Conservation (phyloP, 2,888 invertebrate species). For the Parapristionchus giblindavisi region DNA sequence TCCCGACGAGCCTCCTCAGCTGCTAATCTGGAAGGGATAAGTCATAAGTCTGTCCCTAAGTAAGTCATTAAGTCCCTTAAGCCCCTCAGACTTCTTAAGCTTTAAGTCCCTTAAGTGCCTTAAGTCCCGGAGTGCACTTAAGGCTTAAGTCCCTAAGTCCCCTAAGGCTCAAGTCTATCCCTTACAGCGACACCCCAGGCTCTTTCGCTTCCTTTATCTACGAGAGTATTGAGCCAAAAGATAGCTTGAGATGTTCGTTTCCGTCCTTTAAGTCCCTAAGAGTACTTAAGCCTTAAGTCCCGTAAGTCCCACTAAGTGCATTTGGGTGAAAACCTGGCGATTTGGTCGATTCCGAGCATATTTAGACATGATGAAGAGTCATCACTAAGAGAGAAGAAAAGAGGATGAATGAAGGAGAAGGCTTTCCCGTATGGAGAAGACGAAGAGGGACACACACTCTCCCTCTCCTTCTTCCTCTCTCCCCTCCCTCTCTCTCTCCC, state of each 20-base stretch:
- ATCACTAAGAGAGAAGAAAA: no score
- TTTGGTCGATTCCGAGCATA: conserved; percentile 68
- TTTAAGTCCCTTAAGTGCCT: no score
- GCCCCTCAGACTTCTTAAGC: no score
- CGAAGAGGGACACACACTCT: background rate
- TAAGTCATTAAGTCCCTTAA: no score
- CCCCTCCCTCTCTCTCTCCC: background rate
- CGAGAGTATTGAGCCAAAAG: background rate
- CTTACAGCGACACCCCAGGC: no score
- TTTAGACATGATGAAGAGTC: conserved; percentile 24
- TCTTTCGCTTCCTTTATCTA: no score
- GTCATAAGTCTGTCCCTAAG: no score
- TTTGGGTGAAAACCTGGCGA: conserved; percentile 67
- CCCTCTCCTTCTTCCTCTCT: conserved; percentile 15
- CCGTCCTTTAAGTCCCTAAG: background rate
- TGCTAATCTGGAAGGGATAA: conserved; percentile 64
- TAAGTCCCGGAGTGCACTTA: no score
- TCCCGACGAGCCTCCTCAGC: conserved; percentile 68
- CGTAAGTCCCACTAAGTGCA: conserved; percentile 20
- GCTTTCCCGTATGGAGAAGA: conserved; percentile 10
- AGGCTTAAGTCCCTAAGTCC: no score
- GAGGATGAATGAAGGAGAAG: no score
- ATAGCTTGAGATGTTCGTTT: background rate
- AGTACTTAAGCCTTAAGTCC: conserved; percentile 2
- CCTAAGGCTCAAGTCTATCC: no score